These are phyloP conservation scores for Drosophila merina DNA, from an alignment of 2,888 invertebrate genomes.

Conservation along the genomic window DNA sequence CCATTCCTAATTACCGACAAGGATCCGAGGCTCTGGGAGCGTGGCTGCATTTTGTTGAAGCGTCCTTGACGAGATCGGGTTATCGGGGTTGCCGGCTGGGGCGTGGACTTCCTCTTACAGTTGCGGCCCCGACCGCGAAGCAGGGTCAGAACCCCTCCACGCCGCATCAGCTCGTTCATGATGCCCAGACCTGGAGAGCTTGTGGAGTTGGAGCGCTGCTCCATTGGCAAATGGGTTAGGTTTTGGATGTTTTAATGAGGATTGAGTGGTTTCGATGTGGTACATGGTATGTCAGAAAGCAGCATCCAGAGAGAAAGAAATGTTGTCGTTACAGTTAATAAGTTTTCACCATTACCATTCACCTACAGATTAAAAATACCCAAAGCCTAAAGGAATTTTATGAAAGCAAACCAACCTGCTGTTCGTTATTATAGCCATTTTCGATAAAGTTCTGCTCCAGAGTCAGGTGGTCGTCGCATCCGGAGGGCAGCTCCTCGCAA, in stretches of 20 bases:
- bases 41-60: conserved; percentile 77
- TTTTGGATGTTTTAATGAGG: conserved; percentile 13
- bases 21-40: conserved; percentile 83
- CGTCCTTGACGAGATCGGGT: conserved; percentile 70
- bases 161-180: conserved; percentile 81
- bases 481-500: conserved; percentile 94
- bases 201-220: conserved; percentile 73
- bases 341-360: conserved; percentile 43
- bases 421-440: conserved; percentile 85
- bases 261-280: conserved; percentile 2
- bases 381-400: conserved; percentile 12
- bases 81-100: conserved; percentile 81
- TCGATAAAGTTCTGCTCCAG: conserved; percentile 87
- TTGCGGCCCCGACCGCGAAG: conserved; percentile 82
- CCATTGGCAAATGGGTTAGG: conserved; percentile 39
- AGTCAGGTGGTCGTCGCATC: conserved; percentile 89
- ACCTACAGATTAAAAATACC: conserved; percentile 45
- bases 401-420: conserved; percentile 85
- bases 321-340: conserved; percentile 36
- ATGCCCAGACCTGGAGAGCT: conserved; percentile 80
- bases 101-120: conserved; percentile 82
- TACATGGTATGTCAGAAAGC: conserved; percentile 29
- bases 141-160: conserved; percentile 83
- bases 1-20: conserved; percentile 83
- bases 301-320: conserved; percentile 60